Evolutionary conservation across 35 echinoderm and acorn worm genomes (phyloP), one percentile per base, ranked within the genome.

Genomic region (Amphiura filiformis): DNA sequence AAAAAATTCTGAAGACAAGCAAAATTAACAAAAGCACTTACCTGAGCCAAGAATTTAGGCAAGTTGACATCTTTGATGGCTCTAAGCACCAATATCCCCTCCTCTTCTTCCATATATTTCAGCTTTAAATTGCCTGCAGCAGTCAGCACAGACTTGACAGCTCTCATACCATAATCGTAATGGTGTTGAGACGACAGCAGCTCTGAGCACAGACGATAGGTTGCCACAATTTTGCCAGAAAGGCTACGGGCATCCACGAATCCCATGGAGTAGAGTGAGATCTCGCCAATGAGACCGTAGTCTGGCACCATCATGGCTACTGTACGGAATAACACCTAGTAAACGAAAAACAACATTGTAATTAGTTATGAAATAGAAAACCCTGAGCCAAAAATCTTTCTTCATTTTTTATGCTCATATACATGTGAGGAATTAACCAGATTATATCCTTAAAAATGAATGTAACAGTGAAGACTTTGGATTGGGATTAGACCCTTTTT

Each of bases 241-340:
- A 98, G 64, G 75, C 96, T 98, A 61, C 96, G 89, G 40, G 96
- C 96, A 81, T 98, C 96, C 31, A 98, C 96, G 31, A 98, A 98
- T 9, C 96, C 96, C 92, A 98, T 94, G 44, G 92, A 94, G 87
- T 98, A 98, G 32, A 98, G 80, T 38, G 75, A 80, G 79, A 98
- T 98, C 86, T 98, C 96, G 26, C 84, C 96, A 31, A 98, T 98
- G 39, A 98, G 93, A 41, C 52, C 96, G 75, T 98, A 98, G 84
- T 98, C 96, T 0, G 96, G 96, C 4, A 98, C 96, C 96, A 98
- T 98, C 96, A 98, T 98, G 38, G 96, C 96, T 26, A 98, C 92
- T 33, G 96, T 98, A 35, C 96, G 65, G 90, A 98, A 98, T 65
- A 98, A 82, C 26, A 98, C 96, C 96, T 98, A 61, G 31, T 32